These are phyloP conservation scores for Stenolophus ochropezus DNA, from an alignment of 2,888 invertebrate species.

Conservation along the genomic window DNA sequence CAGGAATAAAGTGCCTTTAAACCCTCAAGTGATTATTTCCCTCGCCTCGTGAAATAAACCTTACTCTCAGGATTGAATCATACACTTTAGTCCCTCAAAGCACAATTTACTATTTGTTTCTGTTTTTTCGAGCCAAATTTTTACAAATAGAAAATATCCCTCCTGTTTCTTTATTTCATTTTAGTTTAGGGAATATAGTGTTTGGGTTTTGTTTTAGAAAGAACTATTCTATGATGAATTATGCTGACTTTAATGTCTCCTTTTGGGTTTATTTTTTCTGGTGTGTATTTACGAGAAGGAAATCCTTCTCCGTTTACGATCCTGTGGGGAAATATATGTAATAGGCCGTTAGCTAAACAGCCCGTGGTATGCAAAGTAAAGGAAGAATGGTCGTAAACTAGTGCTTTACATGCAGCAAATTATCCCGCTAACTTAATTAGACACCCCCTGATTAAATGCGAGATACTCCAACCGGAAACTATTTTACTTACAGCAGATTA, in stretches of 20 bases:
- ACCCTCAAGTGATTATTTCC: too few species aligned
- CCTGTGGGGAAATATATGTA: constrained; percentile 40
- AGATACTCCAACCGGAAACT: constrained; percentile 26
- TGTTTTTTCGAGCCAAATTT: too few species aligned
- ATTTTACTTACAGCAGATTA: constrained; percentile 27
- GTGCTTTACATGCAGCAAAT: constrained; percentile 37
- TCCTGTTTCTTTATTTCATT: too few species aligned
- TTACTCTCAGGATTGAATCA: too few species aligned
- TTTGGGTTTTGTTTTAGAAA: too few species aligned
- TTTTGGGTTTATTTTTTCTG: not conserved
- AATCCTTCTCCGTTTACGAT: constrained; percentile 35
- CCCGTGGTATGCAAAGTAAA: not conserved
- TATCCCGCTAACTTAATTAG: constrained; percentile 33
- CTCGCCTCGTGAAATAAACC: too few species aligned
- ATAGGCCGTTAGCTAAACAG: constrained; percentile 1
- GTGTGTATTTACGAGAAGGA: not conserved
- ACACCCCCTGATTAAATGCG: constrained; percentile 26
- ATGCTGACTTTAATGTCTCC: not conserved
- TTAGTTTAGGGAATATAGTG: too few species aligned
- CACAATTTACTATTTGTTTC: too few species aligned
- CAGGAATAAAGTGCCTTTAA: too few species aligned
- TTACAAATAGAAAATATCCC: too few species aligned
- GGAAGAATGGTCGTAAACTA: constrained; percentile 16
- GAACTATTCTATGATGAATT: too few species aligned
- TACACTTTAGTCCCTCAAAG: too few species aligned